A percentile compares a stretch with the other conserved stretches of the same genome.
Conservation (phyloP, 1,140 invertebrate species). For the Orchestia grillus region DNA sequence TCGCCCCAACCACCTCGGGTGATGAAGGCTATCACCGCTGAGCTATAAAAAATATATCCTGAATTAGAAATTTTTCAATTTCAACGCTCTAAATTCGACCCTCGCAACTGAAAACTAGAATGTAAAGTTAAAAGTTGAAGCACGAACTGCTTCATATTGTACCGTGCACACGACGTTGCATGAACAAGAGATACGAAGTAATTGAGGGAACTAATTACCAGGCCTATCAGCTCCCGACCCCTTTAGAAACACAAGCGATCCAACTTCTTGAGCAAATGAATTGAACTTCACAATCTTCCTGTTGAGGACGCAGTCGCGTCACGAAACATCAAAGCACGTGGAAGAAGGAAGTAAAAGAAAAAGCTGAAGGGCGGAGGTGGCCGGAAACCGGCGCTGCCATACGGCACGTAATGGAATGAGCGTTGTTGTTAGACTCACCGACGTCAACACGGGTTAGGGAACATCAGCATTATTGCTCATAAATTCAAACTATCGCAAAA, state of each 20-base stretch:
- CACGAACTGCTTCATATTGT: not conserved
- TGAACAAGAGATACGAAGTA: not conserved
- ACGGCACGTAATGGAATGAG: not conserved
- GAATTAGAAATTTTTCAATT: not conserved
- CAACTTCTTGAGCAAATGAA: not conserved
- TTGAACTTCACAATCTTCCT: not conserved
- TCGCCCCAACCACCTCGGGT: not conserved
- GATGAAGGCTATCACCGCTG: not conserved
- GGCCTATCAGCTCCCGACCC: not conserved
- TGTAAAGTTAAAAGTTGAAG: not conserved
- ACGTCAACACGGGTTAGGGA: not conserved
- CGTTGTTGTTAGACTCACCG: not conserved
- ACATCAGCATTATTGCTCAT: not conserved
- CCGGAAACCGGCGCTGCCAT: constrained; percentile 1
- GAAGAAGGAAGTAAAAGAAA: constrained; percentile 21
- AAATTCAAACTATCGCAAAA: not conserved
- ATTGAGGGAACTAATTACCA: not conserved
- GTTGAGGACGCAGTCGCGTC: not conserved
- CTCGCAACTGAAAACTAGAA: not conserved
- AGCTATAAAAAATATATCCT: not conserved
- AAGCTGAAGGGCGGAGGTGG: not conserved
- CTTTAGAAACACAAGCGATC: not conserved
- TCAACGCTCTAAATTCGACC: not conserved
- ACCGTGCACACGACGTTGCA: not conserved
- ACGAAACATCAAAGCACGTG: not conserved